A percentile compares a stretch with the other conserved stretches of the same genome.
These are phyloP conservation scores for Drosophila funebris DNA, from an alignment of 1,140 invertebrate genomes.

Conservation along the genomic window DNA sequence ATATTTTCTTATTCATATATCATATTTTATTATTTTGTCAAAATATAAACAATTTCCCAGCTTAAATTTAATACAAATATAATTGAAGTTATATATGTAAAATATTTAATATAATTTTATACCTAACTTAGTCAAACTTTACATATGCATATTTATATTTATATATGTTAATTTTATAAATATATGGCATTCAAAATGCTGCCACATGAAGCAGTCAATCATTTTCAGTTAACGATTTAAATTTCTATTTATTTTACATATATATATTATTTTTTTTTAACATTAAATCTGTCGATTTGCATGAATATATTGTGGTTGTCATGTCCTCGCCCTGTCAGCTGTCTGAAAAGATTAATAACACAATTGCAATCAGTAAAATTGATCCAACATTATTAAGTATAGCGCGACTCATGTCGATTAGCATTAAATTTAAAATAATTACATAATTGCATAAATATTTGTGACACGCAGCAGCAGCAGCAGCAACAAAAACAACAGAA, in stretches of 20 bases:
- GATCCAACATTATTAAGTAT: conserved; percentile 47
- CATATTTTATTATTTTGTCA: too few relatives aligned
- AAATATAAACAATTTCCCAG: too few relatives aligned
- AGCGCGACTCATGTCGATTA: conserved; percentile 49
- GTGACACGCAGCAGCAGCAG: conserved; percentile 56
- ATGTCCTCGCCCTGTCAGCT: conserved; percentile 58
- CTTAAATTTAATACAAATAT: too few relatives aligned
- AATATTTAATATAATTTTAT: too few relatives aligned
- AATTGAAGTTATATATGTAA: too few relatives aligned
- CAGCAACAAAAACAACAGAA: conserved; percentile 20
- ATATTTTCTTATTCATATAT: too few relatives aligned
- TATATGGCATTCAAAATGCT: neutral
- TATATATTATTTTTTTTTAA: conserved; percentile 4
- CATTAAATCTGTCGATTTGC: conserved; percentile 37
- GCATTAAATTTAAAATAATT: conserved; percentile 67
- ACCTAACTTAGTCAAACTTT: too few relatives aligned
- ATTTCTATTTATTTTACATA: conserved; percentile 18
- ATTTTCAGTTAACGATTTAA: neutral
- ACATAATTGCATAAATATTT: conserved; percentile 76
- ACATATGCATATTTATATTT: neutral
- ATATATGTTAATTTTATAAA: neutral
- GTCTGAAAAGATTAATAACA: conserved; percentile 68
- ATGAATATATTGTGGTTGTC: conserved; percentile 31
- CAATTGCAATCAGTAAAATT: conserved; percentile 54
- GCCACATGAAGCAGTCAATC: neutral